Conservation (phyloP, 2,888 invertebrate genomes). For the Nasonia oneida region DNA sequence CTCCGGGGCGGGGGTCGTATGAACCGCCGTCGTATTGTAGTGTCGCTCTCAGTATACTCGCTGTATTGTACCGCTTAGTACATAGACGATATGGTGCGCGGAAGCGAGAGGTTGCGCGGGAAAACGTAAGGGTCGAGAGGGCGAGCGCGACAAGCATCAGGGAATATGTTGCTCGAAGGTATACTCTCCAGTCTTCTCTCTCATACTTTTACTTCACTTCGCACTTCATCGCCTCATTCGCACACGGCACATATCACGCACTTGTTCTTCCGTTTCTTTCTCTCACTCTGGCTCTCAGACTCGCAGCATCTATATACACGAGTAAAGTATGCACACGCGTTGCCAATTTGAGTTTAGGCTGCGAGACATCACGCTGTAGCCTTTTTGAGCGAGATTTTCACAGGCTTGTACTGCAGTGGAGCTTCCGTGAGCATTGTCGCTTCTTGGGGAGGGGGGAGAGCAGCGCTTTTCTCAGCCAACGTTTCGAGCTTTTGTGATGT, state of each 20-base stretch:
- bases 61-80: background rate
- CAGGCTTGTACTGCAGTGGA: too few species aligned
- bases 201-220: background rate
- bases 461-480: background rate
- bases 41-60: background rate
- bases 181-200: constrained; percentile 1
- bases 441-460: background rate
- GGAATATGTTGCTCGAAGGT: constrained; percentile 47
- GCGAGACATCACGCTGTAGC: too few species aligned
- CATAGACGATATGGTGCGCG: constrained; percentile 1
- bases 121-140: constrained; percentile 16
- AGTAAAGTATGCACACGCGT: too few species aligned
- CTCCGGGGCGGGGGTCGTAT: background rate
- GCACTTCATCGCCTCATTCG: background rate
- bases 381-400: too few species aligned
- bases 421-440: too few species aligned
- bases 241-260: too few species aligned
- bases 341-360: too few species aligned
- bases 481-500: too few species aligned
- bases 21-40: background rate
- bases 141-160: background rate
- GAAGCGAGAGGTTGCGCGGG: background rate
- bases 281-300: too few species aligned
- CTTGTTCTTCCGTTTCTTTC: too few species aligned
- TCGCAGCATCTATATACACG: too few species aligned